Base-by-base conservation (phyloP, 2,888 invertebrate genomes). In the Octodonta nipae region DNA sequence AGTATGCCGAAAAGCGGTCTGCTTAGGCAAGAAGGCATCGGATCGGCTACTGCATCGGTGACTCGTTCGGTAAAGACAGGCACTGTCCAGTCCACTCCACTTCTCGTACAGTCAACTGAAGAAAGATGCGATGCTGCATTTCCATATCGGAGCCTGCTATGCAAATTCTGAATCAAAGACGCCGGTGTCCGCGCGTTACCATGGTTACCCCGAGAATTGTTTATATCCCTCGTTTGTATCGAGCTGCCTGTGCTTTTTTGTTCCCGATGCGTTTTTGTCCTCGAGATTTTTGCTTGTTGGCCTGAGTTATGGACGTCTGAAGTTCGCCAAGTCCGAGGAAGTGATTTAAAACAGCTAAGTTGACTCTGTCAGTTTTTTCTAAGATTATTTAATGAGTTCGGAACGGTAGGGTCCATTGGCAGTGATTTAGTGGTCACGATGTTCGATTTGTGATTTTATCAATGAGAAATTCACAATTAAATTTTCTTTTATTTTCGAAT, bases 141-240 rank as follows among this genome's bases (percentile, higher is more conserved):
- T 58, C 59, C 59, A 59, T 59, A 59, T 59, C 56, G 48, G 56
- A 56, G 55, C 54, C 55, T 51, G 55, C 58, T 58, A 59, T 59
- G 59, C 59, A 59, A 59, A 59, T 59, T 54, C 49, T 47, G 51
- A 55, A 55, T 57, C 57, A 56, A 58, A 58, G 57, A 52, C 46
- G 56, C 58, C 58, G 58, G 54, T 46, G 46, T 44, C 40, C 40
- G 52, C 50, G 47, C 54, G 54, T 54, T 54, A 52, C 56, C 52
- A 55, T 54, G 54, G 55, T 52, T 53, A 53, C 52, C 46, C 48
- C 51, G 50, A 49, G 55, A 56, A 58, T 58, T 58, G 56, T 58
- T 57, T 58, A 57, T 57, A 55, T 55, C 54, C 54, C 56, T 58
- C 58, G 58, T 58, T 58, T 56, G 56, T 55, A 54, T 55, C 52